Evolutionary conservation across 2,888 invertebrate genomes (phyloP).

Genomic region (Nymphalis polychloros): DNA sequence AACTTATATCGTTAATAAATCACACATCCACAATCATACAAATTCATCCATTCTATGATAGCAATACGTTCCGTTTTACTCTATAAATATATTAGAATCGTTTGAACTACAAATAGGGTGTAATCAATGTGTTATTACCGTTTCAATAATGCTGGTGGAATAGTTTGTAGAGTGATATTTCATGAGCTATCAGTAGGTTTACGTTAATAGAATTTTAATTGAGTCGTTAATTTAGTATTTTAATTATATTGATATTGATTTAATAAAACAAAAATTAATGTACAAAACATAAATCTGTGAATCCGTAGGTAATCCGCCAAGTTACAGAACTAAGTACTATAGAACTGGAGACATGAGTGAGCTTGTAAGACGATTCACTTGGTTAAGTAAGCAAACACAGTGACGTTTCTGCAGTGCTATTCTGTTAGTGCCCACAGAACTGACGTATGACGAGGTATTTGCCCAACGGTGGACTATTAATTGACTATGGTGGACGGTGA

Average conservation of each 20-base stretch:
- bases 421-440: too few species aligned
- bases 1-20: neutral
- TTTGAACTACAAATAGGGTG: conserved; percentile 24
- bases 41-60: neutral
- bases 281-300: too few species aligned
- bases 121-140: conserved; percentile 31
- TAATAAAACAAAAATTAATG: too few species aligned
- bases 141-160: conserved; percentile 23
- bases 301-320: neutral
- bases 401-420: too few species aligned
- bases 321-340: neutral
- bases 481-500: too few species aligned
- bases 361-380: neutral
- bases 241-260: too few species aligned
- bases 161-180: conserved; percentile 14
- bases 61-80: conserved; percentile 9
- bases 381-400: neutral
- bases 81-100: conserved; percentile 27
- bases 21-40: neutral
- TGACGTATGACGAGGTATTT: too few species aligned
- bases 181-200: conserved; percentile 20
- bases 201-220: conserved; percentile 1
- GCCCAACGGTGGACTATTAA: too few species aligned
- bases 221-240: neutral
- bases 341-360: neutral